Conservation (phyloP, 2,113 vertebrate genomes). For the Phalacrocorax brasilianus region DNA sequence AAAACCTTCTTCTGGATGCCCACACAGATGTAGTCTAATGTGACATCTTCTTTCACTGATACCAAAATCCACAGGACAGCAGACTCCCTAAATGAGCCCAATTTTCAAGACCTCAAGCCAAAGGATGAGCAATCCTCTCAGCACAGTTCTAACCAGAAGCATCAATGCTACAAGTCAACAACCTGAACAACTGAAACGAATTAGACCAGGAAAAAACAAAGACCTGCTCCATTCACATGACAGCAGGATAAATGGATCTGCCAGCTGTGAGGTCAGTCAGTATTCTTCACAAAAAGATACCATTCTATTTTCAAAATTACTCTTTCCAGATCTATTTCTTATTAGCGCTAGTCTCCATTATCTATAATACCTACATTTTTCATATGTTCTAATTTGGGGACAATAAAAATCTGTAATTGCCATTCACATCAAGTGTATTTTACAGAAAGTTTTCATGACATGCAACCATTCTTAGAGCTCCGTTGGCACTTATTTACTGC, state of each 20-base stretch:
- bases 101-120: neutral
- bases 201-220: fast-evolving
- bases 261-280: neutral
- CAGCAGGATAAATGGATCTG: neutral
- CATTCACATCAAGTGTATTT: neutral
- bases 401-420: neutral
- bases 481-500: neutral
- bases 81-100: neutral
- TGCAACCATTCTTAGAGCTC: neutral
- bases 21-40: fast-evolving
- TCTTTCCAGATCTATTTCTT: neutral
- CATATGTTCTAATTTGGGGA: neutral
- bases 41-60: neutral
- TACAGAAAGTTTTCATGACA: neutral
- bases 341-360: neutral
- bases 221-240: neutral
- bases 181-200: neutral
- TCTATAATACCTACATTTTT: neutral
- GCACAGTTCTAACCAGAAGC: neutral
- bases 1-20: neutral
- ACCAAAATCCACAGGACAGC: neutral
- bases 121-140: neutral
- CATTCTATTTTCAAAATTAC: neutral
- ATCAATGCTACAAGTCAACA: neutral
- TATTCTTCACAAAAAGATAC: neutral